Conservation (phyloP, 1,140 invertebrate genomes). For the Zaprionus africanus region DNA sequence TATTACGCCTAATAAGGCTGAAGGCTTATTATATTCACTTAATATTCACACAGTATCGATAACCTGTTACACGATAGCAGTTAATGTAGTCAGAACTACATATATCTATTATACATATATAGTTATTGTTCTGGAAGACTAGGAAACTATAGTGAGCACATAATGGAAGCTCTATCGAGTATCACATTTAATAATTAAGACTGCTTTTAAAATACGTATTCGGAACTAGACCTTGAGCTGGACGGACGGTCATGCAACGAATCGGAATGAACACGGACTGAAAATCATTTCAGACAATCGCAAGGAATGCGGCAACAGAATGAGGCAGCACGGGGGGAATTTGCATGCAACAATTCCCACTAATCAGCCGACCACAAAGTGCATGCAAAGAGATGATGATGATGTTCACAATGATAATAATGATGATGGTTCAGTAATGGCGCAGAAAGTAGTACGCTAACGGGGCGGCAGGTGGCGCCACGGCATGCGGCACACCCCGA, state of each 20-base stretch:
- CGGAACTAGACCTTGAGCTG: slow-evolving; percentile 12
- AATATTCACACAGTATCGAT: slow-evolving; percentile 3
- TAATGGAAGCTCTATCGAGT: background rate
- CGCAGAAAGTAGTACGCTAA: slow-evolving; percentile 20
- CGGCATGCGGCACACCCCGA: slow-evolving; percentile 38
- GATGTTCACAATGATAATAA: slow-evolving; percentile 22
- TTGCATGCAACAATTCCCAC: slow-evolving; percentile 48
- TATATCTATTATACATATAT: too few relatives aligned
- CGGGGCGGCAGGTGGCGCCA: slow-evolving; percentile 44
- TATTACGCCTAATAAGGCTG: background rate
- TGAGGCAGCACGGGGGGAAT: slow-evolving; percentile 30
- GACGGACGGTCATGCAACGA: background rate
- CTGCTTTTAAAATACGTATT: slow-evolving; percentile 1
- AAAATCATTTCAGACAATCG: slow-evolving; percentile 15
- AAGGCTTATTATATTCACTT: background rate
- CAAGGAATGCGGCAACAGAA: background rate
- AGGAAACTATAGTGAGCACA: slow-evolving; percentile 1
- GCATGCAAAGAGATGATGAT: slow-evolving; percentile 20
- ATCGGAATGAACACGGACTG: slow-evolving; percentile 1
- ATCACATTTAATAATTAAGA: slow-evolving; percentile 11
- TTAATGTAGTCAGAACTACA: background rate
- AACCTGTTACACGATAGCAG: background rate
- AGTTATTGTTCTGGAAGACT: slow-evolving; percentile 34
- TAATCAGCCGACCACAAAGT: slow-evolving; percentile 34
- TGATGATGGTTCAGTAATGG: slow-evolving; percentile 9